Conservation (phyloP, 2,797 vertebrate genomes). For the Momotus momota region DNA sequence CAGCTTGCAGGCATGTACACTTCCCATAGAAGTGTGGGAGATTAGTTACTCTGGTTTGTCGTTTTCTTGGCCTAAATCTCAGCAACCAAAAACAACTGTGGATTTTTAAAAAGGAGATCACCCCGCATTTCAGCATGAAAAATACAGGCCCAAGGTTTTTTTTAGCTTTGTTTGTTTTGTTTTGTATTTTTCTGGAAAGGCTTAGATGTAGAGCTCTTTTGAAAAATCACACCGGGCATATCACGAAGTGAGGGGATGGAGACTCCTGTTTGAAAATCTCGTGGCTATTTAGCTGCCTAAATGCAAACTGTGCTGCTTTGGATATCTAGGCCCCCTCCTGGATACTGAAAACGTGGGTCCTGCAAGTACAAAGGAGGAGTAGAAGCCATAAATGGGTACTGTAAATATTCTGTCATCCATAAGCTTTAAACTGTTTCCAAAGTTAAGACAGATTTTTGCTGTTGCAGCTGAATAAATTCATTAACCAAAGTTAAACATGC, state of each 20-base stretch:
- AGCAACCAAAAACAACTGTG: neutral
- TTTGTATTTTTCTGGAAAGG: neutral
- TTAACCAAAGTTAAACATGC: conserved; percentile 36
- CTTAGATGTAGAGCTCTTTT: neutral
- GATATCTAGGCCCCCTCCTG: neutral
- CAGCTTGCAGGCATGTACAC: conserved; percentile 80
- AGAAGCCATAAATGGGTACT: conserved; percentile 22
- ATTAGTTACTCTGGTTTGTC: neutral
- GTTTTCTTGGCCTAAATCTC: neutral
- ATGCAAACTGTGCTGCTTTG: neutral
- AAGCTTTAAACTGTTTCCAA: conserved; percentile 36
- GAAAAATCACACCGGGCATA: fast-evolving
- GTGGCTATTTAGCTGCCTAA: neutral
- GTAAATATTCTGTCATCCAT: neutral
- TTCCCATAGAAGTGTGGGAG: neutral
- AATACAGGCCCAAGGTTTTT: too few species aligned
- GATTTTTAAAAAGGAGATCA: neutral
- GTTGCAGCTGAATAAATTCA: neutral
- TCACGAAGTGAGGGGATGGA: neutral
- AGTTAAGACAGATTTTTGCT: neutral
- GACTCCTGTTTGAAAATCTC: neutral
- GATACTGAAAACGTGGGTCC: neutral
- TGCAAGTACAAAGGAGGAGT: neutral
- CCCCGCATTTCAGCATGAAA: neutral
- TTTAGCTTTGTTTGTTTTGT: too few species aligned